These are phyloP conservation scores for Arctia plantaginis DNA, from an alignment of 2,888 invertebrate genomes.

Conservation along the genomic window DNA sequence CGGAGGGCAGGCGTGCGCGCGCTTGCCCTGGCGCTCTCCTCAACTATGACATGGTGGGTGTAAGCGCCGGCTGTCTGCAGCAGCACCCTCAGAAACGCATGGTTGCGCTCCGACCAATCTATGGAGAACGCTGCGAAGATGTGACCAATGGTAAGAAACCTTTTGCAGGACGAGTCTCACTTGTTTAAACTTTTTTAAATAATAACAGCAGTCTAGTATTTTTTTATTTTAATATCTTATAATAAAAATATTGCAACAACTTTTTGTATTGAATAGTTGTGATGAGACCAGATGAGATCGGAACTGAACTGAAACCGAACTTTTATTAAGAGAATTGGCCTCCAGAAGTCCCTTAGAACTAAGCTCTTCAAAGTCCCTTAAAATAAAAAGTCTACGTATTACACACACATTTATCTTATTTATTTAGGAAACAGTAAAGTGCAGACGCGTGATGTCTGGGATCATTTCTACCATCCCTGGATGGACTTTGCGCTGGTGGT, in stretches of 20 bases:
- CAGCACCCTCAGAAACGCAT: constrained; percentile 15
- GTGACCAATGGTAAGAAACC: constrained; percentile 28
- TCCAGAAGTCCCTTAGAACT: no score
- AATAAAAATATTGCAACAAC: no score
- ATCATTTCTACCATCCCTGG: constrained; percentile 34
- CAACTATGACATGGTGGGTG: constrained; percentile 54
- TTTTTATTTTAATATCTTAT: no score
- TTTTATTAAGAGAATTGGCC: no score
- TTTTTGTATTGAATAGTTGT: no score
- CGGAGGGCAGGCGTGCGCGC: constrained; percentile 25
- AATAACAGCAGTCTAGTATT: background rate
- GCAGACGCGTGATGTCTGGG: constrained; percentile 19
- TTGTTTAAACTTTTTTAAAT: background rate
- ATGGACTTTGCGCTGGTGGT: constrained; percentile 42
- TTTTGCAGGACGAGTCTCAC: background rate
- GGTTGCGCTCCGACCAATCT: constrained; percentile 23
- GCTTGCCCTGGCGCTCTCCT: constrained; percentile 49
- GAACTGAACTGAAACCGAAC: no score
- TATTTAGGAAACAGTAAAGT: constrained; percentile 6
- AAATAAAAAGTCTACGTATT: no score
- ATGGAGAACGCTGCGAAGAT: constrained; percentile 33
- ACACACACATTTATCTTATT: background rate
- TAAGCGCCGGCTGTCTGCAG: constrained; percentile 47
- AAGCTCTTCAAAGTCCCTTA: no score
- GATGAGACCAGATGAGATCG: no score